These are phyloP conservation scores for Amphiprion percula DNA, from an alignment of 2,113 vertebrate species.

Conservation along the genomic window DNA sequence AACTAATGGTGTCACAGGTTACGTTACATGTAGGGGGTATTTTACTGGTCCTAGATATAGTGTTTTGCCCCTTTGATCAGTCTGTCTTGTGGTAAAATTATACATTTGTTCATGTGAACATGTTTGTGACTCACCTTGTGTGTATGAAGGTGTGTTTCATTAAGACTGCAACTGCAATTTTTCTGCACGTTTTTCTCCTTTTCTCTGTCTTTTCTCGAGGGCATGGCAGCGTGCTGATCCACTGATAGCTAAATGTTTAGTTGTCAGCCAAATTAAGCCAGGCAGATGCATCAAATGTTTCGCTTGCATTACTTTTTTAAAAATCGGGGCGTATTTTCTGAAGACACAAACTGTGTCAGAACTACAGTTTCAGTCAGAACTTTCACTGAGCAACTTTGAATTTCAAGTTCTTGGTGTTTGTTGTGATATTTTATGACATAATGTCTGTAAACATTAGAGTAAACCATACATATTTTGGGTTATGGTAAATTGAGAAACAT, in stretches of 20 bases:
- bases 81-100: not conserved
- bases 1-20: conserved; percentile 63
- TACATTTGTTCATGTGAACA: not conserved
- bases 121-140: conserved; percentile 17
- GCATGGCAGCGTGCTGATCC: not conserved
- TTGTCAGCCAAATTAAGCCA: not conserved
- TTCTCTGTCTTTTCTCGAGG: not conserved
- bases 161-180: conserved; percentile 7
- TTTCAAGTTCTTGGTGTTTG: no score
- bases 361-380: no score
- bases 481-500: no score
- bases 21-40: conserved; percentile 21
- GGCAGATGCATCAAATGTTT: not conserved
- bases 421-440: no score
- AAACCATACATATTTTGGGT: no score
- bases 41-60: conserved; percentile 10
- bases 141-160: not conserved
- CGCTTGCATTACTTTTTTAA: not conserved
- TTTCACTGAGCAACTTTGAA: no score
- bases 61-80: conserved; percentile 25
- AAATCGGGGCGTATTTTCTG: not conserved
- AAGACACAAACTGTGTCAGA: not conserved
- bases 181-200: conserved; percentile 1
- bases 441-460: no score
- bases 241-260: not conserved